These are phyloP conservation scores for Tenthredo notha DNA, from an alignment of 2,888 invertebrate species.

Conservation along the genomic window DNA sequence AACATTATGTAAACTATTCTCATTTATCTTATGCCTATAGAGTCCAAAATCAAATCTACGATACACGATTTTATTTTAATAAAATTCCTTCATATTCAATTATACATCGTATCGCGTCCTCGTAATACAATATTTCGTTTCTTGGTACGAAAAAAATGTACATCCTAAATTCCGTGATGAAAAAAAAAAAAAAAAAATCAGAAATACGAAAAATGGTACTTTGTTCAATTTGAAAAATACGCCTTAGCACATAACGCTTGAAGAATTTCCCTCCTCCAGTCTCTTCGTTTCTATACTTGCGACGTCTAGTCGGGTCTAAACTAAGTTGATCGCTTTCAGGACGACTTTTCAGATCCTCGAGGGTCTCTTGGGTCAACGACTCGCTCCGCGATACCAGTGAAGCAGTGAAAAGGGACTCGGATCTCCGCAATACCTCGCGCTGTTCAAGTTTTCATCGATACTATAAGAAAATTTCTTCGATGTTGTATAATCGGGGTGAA, in stretches of 20 bases:
- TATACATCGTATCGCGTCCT: background rate
- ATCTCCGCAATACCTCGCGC: background rate
- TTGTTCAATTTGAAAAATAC: background rate
- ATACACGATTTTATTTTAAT: background rate
- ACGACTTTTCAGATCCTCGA: constrained; percentile 41
- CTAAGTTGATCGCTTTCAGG: constrained; percentile 43
- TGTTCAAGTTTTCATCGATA: background rate
- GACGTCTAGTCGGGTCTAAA: constrained; percentile 45
- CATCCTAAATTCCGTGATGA: background rate
- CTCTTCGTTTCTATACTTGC: background rate
- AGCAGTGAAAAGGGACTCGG: constrained; percentile 33
- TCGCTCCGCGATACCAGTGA: constrained; percentile 31
- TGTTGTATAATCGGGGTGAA: background rate
- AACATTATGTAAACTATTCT: background rate
- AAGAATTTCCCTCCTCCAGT: background rate
- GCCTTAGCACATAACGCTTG: background rate
- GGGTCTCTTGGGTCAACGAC: constrained; percentile 46
- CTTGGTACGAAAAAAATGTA: background rate
- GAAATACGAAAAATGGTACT: background rate
- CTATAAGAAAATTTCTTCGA: background rate
- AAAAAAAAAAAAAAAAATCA: background rate
- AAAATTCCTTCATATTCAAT: background rate
- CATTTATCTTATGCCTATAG: background rate
- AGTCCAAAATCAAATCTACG: background rate
- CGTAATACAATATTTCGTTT: background rate